Base-by-base conservation (phyloP, 1,140 invertebrate species). In the Drosophila murphyi region DNA sequence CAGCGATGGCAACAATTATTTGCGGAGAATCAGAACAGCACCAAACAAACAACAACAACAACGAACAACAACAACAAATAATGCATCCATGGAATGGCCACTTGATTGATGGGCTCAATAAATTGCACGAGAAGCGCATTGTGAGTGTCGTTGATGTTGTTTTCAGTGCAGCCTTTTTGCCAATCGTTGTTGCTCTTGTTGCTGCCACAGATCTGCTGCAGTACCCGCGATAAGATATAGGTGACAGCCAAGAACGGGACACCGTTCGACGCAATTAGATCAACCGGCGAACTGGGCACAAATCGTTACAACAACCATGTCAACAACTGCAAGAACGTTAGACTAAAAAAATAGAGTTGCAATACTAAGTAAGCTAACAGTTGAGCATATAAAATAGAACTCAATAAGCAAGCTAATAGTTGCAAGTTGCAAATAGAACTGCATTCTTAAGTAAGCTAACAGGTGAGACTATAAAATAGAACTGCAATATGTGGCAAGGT, bases 61-160 rank as follows among this genome's bases (percentile, higher is more conserved):
- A 20, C 20, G 20, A 20, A 20, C 20, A 20, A 20, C 20, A 20
- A 43, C 39, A 43, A n/a, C 3, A 43, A 32, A 62, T 73, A 59
- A 78, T 78, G 59, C 68, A 71, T 63, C 70, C 72, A 74, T 78
- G 83, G 83, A 74, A 87, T 82, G 74, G 76, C 72, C 82, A 73
- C 76, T 80, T 88, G 85, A 88, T 88, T 89, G 85, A 88, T 88
- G 85, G 83, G 80, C 80, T 71, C 85, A 88, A 88, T 88, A 90
- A 88, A 88, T 89, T 81, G 85, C 78, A 80, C 78, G 71, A 74
- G 39, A 43, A 4, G 77, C 62, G 70, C 80, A 74, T 80, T 72
- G 67, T 35, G 54, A 63, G 60, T 65, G 54, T 45, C 60, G 43
- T 59, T 71, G 43, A 54, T 67, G 70, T 72, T 72, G 62, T 57